These are phyloP conservation scores for Andrena flavipes DNA, from an alignment of 2,888 invertebrate genomes.

Conservation along the genomic window DNA sequence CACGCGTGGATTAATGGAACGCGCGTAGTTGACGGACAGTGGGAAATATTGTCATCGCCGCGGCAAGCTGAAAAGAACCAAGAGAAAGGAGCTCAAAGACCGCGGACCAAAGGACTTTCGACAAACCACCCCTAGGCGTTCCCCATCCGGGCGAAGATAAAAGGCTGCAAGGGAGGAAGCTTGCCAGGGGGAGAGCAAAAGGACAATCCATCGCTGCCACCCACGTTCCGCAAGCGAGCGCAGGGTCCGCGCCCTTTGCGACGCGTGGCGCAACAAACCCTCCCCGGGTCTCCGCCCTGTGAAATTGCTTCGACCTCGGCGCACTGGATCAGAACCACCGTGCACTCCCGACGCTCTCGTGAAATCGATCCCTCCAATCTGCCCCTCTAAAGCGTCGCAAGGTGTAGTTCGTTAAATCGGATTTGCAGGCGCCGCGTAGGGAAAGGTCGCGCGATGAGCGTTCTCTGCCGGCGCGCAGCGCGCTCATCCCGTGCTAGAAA, in stretches of 20 bases:
- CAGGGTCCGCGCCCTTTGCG: conserved; percentile 45
- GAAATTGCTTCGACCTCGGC: conserved; percentile 42
- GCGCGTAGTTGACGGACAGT: background rate
- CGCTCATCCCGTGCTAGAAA: too few relatives aligned
- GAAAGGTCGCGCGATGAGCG: background rate
- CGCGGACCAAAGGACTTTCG: conserved; percentile 45
- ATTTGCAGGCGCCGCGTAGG: background rate
- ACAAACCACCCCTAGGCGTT: conserved; percentile 37
- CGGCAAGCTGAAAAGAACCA: conserved; percentile 15
- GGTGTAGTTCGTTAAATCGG: conserved; percentile 51
- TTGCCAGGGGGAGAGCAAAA: conserved; percentile 9
- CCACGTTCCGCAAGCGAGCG: conserved; percentile 45
- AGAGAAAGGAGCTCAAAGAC: conserved; percentile 1
- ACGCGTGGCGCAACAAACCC: conserved; percentile 48
- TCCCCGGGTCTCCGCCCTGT: conserved; percentile 44
- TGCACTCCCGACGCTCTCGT: conserved; percentile 37
- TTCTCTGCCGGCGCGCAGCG: background rate
- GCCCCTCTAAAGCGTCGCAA: conserved; percentile 26
- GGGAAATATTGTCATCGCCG: conserved; percentile 20
- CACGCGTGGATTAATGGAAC: background rate
- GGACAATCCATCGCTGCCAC: conserved; percentile 53
- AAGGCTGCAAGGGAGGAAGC: conserved; percentile 43
- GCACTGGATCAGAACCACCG: conserved; percentile 36
- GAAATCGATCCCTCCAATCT: conserved; percentile 61
- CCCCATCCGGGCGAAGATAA: conserved; percentile 39